Conservation (phyloP, 2,888 invertebrate species). For the Drymonia ruficornis region DNA sequence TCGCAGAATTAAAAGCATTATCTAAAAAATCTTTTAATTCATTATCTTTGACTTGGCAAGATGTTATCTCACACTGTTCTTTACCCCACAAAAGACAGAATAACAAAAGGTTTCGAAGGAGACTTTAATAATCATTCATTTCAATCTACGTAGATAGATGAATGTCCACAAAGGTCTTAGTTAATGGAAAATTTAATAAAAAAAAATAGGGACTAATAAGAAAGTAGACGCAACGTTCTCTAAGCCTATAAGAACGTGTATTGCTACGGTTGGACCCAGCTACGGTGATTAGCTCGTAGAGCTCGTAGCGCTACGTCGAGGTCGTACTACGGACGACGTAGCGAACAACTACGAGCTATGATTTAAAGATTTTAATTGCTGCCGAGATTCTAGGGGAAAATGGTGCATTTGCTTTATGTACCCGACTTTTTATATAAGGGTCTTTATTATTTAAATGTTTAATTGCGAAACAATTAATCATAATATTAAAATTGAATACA, state of each 20-base stretch:
- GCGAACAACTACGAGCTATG: constrained; percentile 3
- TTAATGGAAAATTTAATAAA: constrained; percentile 42
- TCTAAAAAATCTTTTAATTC: constrained; percentile 29
- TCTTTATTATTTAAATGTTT: too few species aligned
- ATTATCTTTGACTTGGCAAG: constrained; percentile 37
- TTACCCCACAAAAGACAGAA: constrained; percentile 36
- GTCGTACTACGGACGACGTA: constrained; percentile 19
- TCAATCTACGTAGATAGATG: constrained; percentile 40
- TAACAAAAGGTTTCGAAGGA: constrained; percentile 38
- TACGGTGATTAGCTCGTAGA: constrained; percentile 14
- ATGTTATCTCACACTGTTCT: constrained; percentile 45
- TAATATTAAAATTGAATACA: too few species aligned
- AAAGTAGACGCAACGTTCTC: constrained; percentile 23
- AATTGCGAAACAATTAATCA: too few species aligned
- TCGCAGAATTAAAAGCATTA: constrained; percentile 27
- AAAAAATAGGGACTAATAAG: constrained; percentile 32
- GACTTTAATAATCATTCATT: constrained; percentile 40
- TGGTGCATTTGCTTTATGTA: too few species aligned
- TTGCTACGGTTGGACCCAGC: constrained; percentile 15
- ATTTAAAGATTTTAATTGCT: constrained; percentile 14
- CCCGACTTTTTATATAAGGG: too few species aligned
- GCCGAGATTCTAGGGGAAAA: not conserved
- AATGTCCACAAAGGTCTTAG: constrained; percentile 34
- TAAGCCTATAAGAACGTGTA: constrained; percentile 28
- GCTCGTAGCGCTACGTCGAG: constrained; percentile 25